phyloP scores from a whole-genome alignment of 2,113 vertebrate species.

The Scopus umbretta region DNA sequence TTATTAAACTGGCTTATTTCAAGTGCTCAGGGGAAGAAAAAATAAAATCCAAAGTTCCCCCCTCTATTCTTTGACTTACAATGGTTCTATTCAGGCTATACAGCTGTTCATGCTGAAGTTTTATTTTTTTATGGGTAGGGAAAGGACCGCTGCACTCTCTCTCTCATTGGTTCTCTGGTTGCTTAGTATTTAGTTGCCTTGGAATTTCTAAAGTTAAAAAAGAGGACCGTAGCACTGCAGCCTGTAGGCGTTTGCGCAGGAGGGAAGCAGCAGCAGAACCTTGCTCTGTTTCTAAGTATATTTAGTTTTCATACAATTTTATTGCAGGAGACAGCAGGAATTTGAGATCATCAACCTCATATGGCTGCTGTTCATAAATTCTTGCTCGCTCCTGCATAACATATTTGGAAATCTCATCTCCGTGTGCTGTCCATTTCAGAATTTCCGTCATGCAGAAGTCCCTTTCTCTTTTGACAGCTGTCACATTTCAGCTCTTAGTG shows the following conservation, averaged over 20 bases:
- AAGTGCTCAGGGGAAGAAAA: neutral
- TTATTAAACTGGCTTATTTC: neutral
- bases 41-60: neutral
- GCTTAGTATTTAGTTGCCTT: conserved; percentile 75
- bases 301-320: conserved; percentile 42
- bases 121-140: neutral
- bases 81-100: neutral
- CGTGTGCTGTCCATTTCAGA: neutral
- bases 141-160: neutral
- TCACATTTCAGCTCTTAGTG: neutral
- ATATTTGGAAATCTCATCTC: conserved; percentile 41
- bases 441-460: neutral
- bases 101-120: conserved; percentile 23
- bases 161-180: conserved; percentile 66
- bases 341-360: conserved; percentile 45
- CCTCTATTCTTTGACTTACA: neutral
- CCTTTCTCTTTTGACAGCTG: neutral
- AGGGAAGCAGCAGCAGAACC: conserved; percentile 67
- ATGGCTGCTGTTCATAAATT: conserved; percentile 56
- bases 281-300: conserved; percentile 66
- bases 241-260: conserved; percentile 71
- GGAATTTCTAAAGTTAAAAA: conserved; percentile 63
- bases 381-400: neutral
- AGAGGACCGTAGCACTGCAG: conserved; percentile 34
- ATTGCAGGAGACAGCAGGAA: conserved; percentile 60